Base-by-base conservation (phyloP, 2,888 invertebrate genomes). In the Calephelis perditalis region DNA sequence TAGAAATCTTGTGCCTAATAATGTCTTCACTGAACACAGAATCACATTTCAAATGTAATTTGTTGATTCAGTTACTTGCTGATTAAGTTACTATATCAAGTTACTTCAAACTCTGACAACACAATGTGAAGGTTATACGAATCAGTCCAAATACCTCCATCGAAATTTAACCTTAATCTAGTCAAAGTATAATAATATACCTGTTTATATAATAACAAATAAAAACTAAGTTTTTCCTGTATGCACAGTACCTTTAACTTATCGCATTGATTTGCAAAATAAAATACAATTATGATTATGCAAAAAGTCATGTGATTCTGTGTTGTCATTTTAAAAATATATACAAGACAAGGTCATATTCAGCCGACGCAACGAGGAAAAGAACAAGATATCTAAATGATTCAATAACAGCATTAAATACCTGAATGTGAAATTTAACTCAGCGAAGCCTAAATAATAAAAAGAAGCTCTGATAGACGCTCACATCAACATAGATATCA, bases 371-470 rank as follows among this genome's bases (percentile, higher is more conserved):
- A 67, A 84, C 82, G 82, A 74, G 78, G 76, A 74, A 73, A 65
- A 56, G 55, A 60, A 60, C 56, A 37, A 60, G 60, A 47, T 56
- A 26, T 36, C 26, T 52, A 54, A 56, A 40, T 49, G 47, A 58
- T 58, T 49, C 36, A 56, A 56, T 12, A 58, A 58, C 40, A 52
- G 26, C 45, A 11, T 45, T 44, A 40, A 46, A 37, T 45, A 40
- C 54, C 59, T 54, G 54, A 57, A 56, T 57, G n/a, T 11, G 56
- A 54, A 60, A 58, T 60, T 44, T 57, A 62, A 66, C 68, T 76
- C 75, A 82, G 87, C 87, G 73, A 87, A 88, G 87, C 86, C 84
- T 85, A 85, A 87, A 88, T 83, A 77, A 86, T 82, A 82, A 84
- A 77, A 87, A 86, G 74, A 87, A 88, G 86, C 87, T 70, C 70